These are phyloP conservation scores for Drosophila pseudoananassae DNA, from an alignment of 1,140 invertebrate genomes.

Conservation along the genomic window DNA sequence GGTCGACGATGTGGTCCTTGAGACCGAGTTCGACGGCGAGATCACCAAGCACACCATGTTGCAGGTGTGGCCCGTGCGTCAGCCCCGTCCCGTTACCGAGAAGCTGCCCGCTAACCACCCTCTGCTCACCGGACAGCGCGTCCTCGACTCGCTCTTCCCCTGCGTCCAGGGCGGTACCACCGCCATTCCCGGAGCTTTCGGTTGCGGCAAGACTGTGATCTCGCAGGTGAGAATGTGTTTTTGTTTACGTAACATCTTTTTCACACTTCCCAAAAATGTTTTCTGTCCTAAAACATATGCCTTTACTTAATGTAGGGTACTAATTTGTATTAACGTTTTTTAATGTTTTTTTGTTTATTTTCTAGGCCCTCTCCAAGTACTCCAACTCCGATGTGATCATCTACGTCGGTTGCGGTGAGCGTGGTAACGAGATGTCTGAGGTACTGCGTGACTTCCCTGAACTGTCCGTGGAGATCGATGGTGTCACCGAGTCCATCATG, in stretches of 20 bases:
- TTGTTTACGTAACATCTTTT: neutral
- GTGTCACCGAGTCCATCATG: constrained; percentile 99
- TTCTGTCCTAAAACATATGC: neutral
- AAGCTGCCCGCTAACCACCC: constrained; percentile 99
- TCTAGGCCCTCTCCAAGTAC: constrained; percentile 96
- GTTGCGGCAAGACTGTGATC: constrained; percentile 99
- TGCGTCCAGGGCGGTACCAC: constrained; percentile 99
- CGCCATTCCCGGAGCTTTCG: constrained; percentile 96
- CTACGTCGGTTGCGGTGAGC: constrained; percentile 99
- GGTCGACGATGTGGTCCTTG: constrained; percentile 97
- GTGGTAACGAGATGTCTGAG: constrained; percentile 94
- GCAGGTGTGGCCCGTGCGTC: constrained; percentile 98
- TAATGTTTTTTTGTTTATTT: neutral
- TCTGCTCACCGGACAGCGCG: constrained; percentile 98
- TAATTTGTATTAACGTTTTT: too few species aligned
- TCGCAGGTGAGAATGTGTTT: constrained; percentile 50
- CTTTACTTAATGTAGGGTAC: too few species aligned
- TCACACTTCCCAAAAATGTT: neutral
- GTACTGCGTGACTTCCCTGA: constrained; percentile 99
- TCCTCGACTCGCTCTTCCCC: constrained; percentile 99
- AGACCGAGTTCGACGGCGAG: constrained; percentile 99
- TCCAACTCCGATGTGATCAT: constrained; percentile 99
- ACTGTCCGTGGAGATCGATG: constrained; percentile 98
- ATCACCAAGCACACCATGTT: constrained; percentile 96
- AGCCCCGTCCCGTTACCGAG: constrained; percentile 98